Evolutionary conservation across 2,113 vertebrate species (phyloP), one percentile per base, ranked within the genome.

Genomic region (Melanotaenia duboulayi): DNA sequence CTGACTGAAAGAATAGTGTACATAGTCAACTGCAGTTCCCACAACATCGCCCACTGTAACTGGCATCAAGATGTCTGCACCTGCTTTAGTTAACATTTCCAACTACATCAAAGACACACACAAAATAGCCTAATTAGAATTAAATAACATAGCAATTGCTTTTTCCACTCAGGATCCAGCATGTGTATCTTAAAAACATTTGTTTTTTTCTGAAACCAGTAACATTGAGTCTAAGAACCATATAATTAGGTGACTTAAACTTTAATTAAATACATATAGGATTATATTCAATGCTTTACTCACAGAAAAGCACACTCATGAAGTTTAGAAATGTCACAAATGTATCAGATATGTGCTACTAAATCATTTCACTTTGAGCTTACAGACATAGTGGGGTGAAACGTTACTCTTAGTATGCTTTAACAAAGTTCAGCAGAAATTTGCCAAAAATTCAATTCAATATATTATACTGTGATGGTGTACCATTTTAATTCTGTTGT

Each of bases 11-110:
- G 72, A 89, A 88, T 89, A 81, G 83, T 94, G 84, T 4, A 93
- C 95, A 0, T 93, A 96, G 87, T 96, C 95, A 0, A 96, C 90
- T 0, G 91, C 95, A 0, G 95, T 96, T 78, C 96, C 96, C 65
- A 94, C 52, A 0, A 76, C 89, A 24, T 90, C 87, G 0, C 24
- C 81, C 46, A 96, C 82, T 0, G 4, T 48, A 9, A 97, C 88
- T 0, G 95, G 95, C 90, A 90, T 93, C 88, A 94, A 76, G 73
- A 96, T 91, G 70, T 95, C 84, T 0, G 95, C 95, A 39, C 94
- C 95, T 0, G 90, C 83, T 9, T 65, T 71, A 1, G 92, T 82
- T 39, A 97, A 91, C 70, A 49, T 92, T 23, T 94, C 87, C 14
- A 96, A 69, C 96, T 97, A 69, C 11, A 62, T 5, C 12, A 68